phyloP scores from a whole-genome alignment of 2,113 vertebrate genomes.

The Leucoraja erinaceus region DNA sequence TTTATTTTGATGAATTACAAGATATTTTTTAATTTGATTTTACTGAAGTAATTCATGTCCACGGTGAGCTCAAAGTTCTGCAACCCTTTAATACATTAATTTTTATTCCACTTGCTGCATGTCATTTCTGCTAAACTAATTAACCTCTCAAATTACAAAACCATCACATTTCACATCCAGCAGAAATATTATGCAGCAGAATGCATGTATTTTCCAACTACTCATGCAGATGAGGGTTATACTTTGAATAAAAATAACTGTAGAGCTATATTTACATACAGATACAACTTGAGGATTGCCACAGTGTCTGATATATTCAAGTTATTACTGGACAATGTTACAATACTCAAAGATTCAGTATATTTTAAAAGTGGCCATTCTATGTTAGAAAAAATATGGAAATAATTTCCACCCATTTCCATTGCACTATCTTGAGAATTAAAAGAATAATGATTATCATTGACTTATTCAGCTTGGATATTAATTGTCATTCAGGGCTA shows the following conservation, averaged over 20 bases:
- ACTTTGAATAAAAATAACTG: too few species aligned
- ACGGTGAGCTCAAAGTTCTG: neutral
- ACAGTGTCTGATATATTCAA: neutral
- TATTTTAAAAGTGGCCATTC: neutral
- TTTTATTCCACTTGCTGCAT: neutral
- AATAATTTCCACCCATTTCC: neutral
- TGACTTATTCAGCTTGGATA: neutral
- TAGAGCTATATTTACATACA: neutral
- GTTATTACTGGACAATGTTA: too few species aligned
- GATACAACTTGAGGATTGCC: neutral
- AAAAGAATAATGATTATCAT: neutral
- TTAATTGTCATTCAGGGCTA: neutral
- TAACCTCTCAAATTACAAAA: neutral
- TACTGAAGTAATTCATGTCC: neutral
- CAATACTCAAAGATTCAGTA: too few species aligned
- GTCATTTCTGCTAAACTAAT: neutral
- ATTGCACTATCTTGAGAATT: neutral
- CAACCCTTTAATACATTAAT: neutral
- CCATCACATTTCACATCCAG: neutral
- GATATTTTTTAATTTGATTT: neutral
- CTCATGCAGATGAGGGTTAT: neutral
- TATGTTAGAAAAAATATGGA: neutral
- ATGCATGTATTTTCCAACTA: neutral
- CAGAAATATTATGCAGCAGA: too few species aligned
- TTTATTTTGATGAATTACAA: constrained; percentile 12